Evolutionary conservation across 2,888 invertebrate species (phyloP), one percentile per base, ranked within the genome.

Genomic region (Amitus sp.): DNA sequence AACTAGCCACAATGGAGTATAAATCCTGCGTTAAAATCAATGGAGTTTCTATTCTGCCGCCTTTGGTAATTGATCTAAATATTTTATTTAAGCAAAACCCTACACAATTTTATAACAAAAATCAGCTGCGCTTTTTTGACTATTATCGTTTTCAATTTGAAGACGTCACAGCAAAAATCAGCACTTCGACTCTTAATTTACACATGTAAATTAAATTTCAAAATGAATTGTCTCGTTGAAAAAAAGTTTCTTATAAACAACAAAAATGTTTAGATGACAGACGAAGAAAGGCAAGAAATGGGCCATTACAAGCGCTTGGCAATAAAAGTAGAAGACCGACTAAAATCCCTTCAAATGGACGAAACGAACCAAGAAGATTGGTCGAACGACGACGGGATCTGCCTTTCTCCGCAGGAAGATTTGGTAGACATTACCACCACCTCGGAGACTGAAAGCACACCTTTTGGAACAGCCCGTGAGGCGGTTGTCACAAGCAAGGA

Each of bases 1-100:
- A 30, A 30, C 2, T 2, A 10, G 2, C 10, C 18, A 40, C 7
- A 34, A 68, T 74, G 73, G 71, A 70, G 43, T 90, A 88, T 74
- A 82, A 86, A 52, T 92, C 92, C 42, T 89, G 88, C 71, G 90
- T 92, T 78, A 89, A 87, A 85, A 85, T 92, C 68, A 88, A 89
- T 80, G 92, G 92, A 55, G 83, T 87, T 47, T 89, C 91, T 15
- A 88, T 93, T 66, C 85, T 93, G 62, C 92, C 92, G 49, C 92
- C 93, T 43, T 82, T 92, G 82, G 92, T 92, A 84, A 86, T 30
- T 9, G 2, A 30, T 27, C 9, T 27, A 27, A 9, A 9, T 27
- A 6, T 27, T 27, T 27, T 27, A 9, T 27, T 27, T 27, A n/a
- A n/a, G n/a, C n/a, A n/a, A n/a, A n/a, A n/a, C n/a, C n/a, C n/a